Evolutionary conservation across 2,113 vertebrate genomes (phyloP).

Genomic region (Myrmecophaga tridactyla): DNA sequence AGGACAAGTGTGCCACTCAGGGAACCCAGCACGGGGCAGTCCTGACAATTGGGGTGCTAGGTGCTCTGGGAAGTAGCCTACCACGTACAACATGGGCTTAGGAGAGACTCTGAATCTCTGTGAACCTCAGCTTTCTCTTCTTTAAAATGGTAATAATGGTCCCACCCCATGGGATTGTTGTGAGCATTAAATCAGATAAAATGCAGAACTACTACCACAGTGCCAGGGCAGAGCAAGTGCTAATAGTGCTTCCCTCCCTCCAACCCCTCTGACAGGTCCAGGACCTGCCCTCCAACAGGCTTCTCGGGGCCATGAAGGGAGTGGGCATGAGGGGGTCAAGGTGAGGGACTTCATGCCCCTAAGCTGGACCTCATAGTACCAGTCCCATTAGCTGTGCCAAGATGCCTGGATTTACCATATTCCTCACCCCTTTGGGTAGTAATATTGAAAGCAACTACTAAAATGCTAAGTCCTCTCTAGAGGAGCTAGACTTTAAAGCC

Average conservation of each 20-base stretch:
- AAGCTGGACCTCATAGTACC: not conserved
- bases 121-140: not conserved
- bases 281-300: not conserved
- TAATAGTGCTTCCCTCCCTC: not conserved
- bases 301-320: not conserved
- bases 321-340: not conserved
- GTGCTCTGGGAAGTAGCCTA: too few species aligned
- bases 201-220: not conserved
- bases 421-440: not conserved
- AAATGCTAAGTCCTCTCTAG: not conserved
- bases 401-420: not conserved
- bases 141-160: not conserved
- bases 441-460: not conserved
- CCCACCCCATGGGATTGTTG: accelerated
- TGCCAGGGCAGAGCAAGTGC: not conserved
- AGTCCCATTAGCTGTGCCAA: not conserved
- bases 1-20: not conserved
- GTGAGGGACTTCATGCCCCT: not conserved
- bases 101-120: not conserved
- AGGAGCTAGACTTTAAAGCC: not conserved
- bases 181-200: not conserved
- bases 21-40: not conserved
- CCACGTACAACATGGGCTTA: not conserved
- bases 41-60: not conserved
- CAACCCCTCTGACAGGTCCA: not conserved